Base-by-base conservation (phyloP, 2,113 vertebrate genomes). In the Zootoca vivipara region DNA sequence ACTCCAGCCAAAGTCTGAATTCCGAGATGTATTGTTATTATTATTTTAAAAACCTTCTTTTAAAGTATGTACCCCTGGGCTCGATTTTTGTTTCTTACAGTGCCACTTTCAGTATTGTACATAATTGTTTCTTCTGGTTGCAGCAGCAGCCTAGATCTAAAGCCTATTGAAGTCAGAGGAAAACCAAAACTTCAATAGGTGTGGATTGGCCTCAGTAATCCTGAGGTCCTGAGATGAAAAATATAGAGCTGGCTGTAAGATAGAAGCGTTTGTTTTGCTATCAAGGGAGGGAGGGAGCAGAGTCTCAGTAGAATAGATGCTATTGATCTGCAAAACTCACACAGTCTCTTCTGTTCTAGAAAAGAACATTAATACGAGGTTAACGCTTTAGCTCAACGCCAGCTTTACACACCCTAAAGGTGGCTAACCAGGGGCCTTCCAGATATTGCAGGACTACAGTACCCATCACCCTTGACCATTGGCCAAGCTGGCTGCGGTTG, bases 241-340 rank as follows among this genome's bases (percentile, higher is more conserved):
- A 79, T 77, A 46, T 0, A 87, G 38, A 30, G 15, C 56, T 91
- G 65, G 64, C 58, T 81, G 0, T 62, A 84, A 75, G 62, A 83
- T 3, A 90, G 75, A 82, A 87, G 6, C 35, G 90, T 83, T 89
- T 72, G 13, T 91, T 92, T 90, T 74, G 3, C 46, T 93, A 86
- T 91, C 83, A 91, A 88, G 88, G 78, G 15, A 90, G 30, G 42
- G 18, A 70, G 83, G 33, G 38, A 16, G 15, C 8, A 85, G 82
- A 90, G 65, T 93, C 80, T 42, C 87, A 83, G 70, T 85, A 4
- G 15, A 56, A 83, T 74, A 89, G 82, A 78, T 88, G 1, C 6
- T 77, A 93, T 93, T 87, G 91, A 95, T 92, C 64, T 15, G 2
- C 88, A 86, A 74, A 69, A 15, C 18, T 88, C 0, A 0, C 69